Conservation (phyloP, 2,113 vertebrate species). For the Potamarius usumacintae region DNA sequence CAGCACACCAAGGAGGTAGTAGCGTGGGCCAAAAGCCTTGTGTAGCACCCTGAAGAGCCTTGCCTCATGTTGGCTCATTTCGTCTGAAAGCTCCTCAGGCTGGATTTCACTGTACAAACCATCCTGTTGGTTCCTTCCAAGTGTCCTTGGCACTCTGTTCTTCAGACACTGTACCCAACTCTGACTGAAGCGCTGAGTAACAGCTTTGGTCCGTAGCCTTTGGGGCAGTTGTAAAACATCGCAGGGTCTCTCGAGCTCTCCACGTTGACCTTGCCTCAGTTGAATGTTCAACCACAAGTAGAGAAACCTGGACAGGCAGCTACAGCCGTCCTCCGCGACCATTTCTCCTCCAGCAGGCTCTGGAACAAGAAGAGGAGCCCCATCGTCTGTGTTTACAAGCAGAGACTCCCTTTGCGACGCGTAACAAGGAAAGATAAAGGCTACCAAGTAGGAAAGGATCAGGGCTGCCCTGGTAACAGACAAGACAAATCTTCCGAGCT, state of each 20-base stretch:
- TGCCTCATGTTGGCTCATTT: constrained; percentile 58
- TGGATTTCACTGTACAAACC: constrained; percentile 56
- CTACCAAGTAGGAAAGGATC: constrained; percentile 76
- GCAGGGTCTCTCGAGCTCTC: constrained; percentile 74
- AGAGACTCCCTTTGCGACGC: constrained; percentile 56
- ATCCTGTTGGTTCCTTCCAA: constrained; percentile 57
- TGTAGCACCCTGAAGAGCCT: constrained; percentile 79
- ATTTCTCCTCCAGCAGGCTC: constrained; percentile 64
- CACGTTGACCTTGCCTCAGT: constrained; percentile 75
- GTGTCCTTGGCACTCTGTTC: constrained; percentile 14
- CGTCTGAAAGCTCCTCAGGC: constrained; percentile 27
- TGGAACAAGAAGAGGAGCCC: constrained; percentile 66
- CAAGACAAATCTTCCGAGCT: constrained; percentile 75
- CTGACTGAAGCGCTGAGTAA: constrained; percentile 74
- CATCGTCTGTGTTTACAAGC: constrained; percentile 67
- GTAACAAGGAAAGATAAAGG: constrained; percentile 72
- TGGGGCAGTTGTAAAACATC: constrained; percentile 81
- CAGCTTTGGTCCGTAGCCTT: constrained; percentile 72
- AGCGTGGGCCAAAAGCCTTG: constrained; percentile 79
- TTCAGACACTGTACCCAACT: constrained; percentile 75
- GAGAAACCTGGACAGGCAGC: constrained; percentile 85
- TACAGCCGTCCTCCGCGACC: constrained; percentile 86
- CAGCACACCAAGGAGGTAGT: constrained; percentile 81
- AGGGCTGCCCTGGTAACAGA: constrained; percentile 72
- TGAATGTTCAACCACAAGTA: constrained; percentile 89